These are phyloP conservation scores for Solen grandis DNA, from an alignment of 1,140 invertebrate genomes.

Conservation along the genomic window DNA sequence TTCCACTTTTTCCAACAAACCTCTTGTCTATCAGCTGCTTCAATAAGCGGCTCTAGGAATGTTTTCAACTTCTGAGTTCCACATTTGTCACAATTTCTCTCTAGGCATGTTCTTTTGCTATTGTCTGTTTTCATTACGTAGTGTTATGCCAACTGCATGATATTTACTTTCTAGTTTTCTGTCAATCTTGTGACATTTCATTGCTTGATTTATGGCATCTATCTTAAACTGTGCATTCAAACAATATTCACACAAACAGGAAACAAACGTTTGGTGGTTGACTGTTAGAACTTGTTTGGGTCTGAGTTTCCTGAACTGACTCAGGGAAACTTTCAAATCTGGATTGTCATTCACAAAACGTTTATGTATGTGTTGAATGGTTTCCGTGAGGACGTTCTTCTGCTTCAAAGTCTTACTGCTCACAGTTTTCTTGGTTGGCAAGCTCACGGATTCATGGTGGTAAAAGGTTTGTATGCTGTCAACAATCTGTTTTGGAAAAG, in stretches of 20 bases:
- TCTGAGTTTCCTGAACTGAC: slow-evolving; percentile 30
- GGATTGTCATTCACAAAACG: slow-evolving; percentile 19
- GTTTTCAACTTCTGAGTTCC: neutral
- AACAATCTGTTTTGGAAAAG: neutral
- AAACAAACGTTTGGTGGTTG: slow-evolving; percentile 1
- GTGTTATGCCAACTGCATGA: neutral
- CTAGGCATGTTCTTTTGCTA: slow-evolving; percentile 1
- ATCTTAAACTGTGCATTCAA: slow-evolving; percentile 42
- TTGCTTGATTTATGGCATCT: neutral
- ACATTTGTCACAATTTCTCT: slow-evolving; percentile 42
- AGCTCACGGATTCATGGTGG: neutral
- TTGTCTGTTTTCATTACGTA: neutral
- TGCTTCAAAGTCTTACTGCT: slow-evolving; percentile 5
- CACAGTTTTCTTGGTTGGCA: slow-evolving; percentile 30
- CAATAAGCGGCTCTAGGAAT: neutral
- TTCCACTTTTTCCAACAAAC: slow-evolving; percentile 11
- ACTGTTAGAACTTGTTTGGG: slow-evolving; percentile 35
- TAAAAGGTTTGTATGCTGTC: slow-evolving; percentile 19
- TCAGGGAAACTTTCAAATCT: slow-evolving; percentile 4
- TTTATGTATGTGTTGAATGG: slow-evolving; percentile 10
- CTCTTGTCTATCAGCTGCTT: neutral
- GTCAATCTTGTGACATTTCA: neutral
- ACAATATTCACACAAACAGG: slow-evolving; percentile 50
- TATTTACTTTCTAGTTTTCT: slow-evolving; percentile 28
- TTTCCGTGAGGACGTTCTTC: slow-evolving; percentile 14